Base-by-base conservation (phyloP, 2,113 vertebrate genomes). In the Speoplatyrhinus poulsoni region DNA sequence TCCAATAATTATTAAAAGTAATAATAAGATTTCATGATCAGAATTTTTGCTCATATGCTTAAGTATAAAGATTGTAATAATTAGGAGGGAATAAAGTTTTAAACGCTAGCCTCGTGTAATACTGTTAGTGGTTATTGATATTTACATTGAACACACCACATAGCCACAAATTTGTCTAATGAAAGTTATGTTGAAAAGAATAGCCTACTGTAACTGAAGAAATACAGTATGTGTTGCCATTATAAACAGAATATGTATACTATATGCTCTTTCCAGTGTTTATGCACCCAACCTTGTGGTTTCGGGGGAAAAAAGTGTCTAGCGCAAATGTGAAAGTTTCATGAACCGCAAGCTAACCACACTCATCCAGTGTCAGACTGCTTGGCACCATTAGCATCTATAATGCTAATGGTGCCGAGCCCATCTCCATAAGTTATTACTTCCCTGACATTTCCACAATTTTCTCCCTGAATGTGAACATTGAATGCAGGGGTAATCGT, bases 321-420 rank as follows among this genome's bases (percentile, higher is more conserved):
- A 79, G 73, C 69, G 70, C 58, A 86, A 79, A 86, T 77, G 80
- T 69, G 73, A 70, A 56, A 66, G 64, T 69, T 65, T 70, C 70
- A 72, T 67, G 69, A 83, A 85, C 83, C 77, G 52, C 76, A 73
- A 60, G n/a, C 69, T 12, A 9, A 75, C 85, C 80, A 67, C 85
- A 75, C 74, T 76, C 78, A 82, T 86, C 60, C 71, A 68, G 56
- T 58, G 73, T 76, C 68, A 82, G 80, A 56, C 73, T 46, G 33
- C 82, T 72, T 81, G 75, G 73, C 76, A 84, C 55, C n/a, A 73
- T 70, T 57, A 73, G 33, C 41, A 54, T 75, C 47, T 62, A 68
- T 62, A 59, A 82, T 70, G 69, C 60, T 75, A 81, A 70, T 79
- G 74, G 60, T 52, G 58, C 62, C 36, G 69, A 76, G 67, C 73